Conservation (phyloP, 2,797 vertebrate species). For the Agapornis canus region DNA sequence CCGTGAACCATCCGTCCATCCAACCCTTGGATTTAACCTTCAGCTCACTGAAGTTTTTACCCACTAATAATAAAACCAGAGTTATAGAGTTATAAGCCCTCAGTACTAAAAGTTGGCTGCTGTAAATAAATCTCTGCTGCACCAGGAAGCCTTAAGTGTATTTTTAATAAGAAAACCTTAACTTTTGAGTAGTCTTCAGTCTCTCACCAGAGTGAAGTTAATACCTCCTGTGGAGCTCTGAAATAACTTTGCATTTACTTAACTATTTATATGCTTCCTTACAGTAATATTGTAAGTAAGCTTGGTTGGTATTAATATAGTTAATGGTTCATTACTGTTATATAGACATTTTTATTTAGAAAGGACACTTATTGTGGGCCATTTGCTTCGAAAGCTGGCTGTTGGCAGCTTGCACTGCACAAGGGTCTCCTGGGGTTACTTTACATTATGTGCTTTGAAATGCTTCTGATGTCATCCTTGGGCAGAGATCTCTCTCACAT, state of each 20-base stretch:
- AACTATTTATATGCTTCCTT: slow-evolving; percentile 3
- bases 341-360: background rate
- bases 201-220: background rate
- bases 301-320: background rate
- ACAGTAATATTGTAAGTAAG: background rate
- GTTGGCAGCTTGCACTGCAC: background rate
- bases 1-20: background rate
- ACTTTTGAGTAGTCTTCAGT: background rate
- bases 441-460: background rate
- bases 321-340: background rate
- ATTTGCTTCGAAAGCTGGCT: background rate
- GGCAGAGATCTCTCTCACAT: background rate
- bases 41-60: background rate
- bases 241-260: slow-evolving; percentile 32
- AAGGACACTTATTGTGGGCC: background rate
- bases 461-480: background rate
- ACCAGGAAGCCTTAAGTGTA: background rate
- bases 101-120: background rate
- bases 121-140: slow-evolving; percentile 25
- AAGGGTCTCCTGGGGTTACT: background rate
- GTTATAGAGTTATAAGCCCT: background rate
- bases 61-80: background rate
- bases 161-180: background rate
- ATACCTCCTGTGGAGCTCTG: background rate
- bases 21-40: background rate